Evolutionary conservation across 2,888 invertebrate genomes (phyloP).

Genomic region (Chymomyza amoena): DNA sequence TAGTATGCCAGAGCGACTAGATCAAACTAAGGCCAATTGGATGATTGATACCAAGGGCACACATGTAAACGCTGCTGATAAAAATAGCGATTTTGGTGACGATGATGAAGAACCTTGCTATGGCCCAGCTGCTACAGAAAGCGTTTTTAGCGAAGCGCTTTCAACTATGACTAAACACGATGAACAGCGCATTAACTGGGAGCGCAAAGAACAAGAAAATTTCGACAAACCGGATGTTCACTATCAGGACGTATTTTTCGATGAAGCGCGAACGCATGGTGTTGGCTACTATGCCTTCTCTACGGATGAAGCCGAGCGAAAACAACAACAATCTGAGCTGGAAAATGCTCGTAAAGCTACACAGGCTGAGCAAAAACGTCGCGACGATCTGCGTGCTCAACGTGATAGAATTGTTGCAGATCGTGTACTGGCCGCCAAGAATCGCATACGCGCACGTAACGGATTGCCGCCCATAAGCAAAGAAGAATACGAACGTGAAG

Average conservation of each 20-base stretch:
- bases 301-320: constrained; percentile 88
- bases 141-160: constrained; percentile 75
- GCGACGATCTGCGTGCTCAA: constrained; percentile 82
- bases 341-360: constrained; percentile 86
- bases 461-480: constrained; percentile 85
- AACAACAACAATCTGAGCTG: constrained; percentile 89
- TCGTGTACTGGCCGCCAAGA: constrained; percentile 85
- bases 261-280: constrained; percentile 95
- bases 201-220: constrained; percentile 88
- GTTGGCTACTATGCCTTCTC: constrained; percentile 95
- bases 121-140: constrained; percentile 76
- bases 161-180: constrained; percentile 82
- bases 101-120: constrained; percentile 51
- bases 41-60: constrained; percentile 72
- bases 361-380: constrained; percentile 83
- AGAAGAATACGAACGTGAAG: constrained; percentile 73
- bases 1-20: constrained; percentile 75
- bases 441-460: constrained; percentile 85
- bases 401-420: constrained; percentile 85
- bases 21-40: constrained; percentile 78
- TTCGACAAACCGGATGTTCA: constrained; percentile 88
- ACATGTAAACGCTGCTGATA: constrained; percentile 4
- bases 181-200: constrained; percentile 91
- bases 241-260: constrained; percentile 94
- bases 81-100: constrained; percentile 56